Evolutionary conservation across 2,113 vertebrate genomes (phyloP).

Genomic region (Brevimyrus niger): DNA sequence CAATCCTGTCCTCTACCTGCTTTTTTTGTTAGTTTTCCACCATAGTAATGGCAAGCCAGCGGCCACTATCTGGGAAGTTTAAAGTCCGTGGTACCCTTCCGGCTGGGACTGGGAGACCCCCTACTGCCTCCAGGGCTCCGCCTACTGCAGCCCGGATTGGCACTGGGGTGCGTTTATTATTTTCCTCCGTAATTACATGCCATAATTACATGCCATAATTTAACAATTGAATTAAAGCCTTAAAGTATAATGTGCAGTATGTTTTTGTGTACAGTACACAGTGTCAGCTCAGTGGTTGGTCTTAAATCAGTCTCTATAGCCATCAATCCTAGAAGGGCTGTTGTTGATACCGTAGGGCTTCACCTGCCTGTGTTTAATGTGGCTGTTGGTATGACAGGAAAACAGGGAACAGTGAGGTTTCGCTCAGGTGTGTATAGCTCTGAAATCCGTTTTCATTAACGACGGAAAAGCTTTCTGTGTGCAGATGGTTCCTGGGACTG

Average conservation of each 20-base stretch:
- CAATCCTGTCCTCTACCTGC: background rate
- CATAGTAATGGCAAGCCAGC: slow-evolving; percentile 51
- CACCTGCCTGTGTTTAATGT: background rate
- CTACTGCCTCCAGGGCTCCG: slow-evolving; percentile 64
- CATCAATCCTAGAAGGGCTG: background rate
- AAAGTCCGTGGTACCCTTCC: slow-evolving; percentile 64
- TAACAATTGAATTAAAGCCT: background rate
- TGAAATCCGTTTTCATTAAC: background rate
- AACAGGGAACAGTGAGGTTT: background rate
- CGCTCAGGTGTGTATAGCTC: background rate
- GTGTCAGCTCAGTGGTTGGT: background rate
- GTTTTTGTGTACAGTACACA: background rate
- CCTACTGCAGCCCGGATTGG: slow-evolving; percentile 65
- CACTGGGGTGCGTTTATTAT: slow-evolving; percentile 65
- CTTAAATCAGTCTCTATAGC: background rate
- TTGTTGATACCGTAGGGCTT: background rate
- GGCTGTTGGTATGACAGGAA: background rate
- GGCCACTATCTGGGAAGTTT: slow-evolving; percentile 63
- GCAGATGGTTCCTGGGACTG: slow-evolving; percentile 75
- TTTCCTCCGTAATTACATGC: background rate
- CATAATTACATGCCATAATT: background rate
- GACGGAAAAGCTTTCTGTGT: background rate
- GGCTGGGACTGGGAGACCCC: slow-evolving; percentile 54
- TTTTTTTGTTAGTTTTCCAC: background rate
- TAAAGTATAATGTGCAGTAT: background rate